phyloP scores from a whole-genome alignment of 2,888 invertebrate genomes.

The Epinotia nisella region DNA sequence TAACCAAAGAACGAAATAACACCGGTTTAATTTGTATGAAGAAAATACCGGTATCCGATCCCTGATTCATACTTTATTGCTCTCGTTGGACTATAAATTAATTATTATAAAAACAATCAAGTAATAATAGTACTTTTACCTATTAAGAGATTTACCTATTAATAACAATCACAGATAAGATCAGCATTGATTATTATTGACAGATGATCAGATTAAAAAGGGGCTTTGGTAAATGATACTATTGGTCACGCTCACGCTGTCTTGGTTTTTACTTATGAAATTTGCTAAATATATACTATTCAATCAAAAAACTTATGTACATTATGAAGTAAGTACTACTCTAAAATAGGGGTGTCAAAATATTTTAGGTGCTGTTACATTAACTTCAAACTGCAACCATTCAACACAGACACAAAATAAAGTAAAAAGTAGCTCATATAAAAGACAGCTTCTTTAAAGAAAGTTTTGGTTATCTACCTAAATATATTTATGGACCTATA shows the following conservation, averaged over 20 bases:
- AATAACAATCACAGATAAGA: slow-evolving; percentile 30
- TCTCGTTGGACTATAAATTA: background rate
- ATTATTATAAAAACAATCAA: background rate
- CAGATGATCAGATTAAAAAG: slow-evolving; percentile 22
- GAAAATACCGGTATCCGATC: too few species aligned
- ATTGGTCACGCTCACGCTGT: slow-evolving; percentile 22
- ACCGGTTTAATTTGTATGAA: too few species aligned
- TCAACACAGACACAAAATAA: too few species aligned
- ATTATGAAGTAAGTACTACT: too few species aligned
- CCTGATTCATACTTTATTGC: background rate
- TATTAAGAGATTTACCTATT: background rate
- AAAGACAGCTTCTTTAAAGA: background rate
- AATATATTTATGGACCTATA: slow-evolving; percentile 2
- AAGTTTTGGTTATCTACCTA: slow-evolving; percentile 10
- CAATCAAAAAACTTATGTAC: too few species aligned
- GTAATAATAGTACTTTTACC: background rate
- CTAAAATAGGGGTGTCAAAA: too few species aligned
- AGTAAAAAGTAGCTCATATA: background rate
- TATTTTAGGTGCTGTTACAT: too few species aligned
- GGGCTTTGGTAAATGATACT: slow-evolving; percentile 13
- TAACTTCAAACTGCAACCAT: too few species aligned
- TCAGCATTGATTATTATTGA: slow-evolving; percentile 29
- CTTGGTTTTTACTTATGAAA: background rate
- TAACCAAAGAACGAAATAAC: too few species aligned
- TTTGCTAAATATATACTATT: background rate